Base-by-base conservation (phyloP, 2,113 vertebrate species). In the Microcebus ravelobensis region DNA sequence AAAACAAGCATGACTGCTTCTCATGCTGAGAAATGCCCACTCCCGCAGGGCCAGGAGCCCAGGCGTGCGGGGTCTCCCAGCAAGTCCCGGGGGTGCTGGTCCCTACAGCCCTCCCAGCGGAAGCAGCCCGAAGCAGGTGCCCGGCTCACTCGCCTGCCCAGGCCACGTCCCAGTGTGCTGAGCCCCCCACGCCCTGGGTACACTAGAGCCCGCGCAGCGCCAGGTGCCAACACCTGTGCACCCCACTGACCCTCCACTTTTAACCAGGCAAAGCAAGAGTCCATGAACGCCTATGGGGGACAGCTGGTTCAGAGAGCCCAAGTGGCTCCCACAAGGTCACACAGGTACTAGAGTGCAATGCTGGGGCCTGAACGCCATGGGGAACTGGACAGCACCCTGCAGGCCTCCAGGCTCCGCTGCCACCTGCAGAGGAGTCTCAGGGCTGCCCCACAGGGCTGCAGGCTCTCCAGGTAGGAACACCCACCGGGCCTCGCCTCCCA, bases 51-150 rank as follows among this genome's bases (percentile, higher is more conserved):
- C 50, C 36, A 27, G 45, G 21, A 31, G 36, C 0, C 36, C 23
- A 4, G 0, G 23, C 10, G 1, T 0, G 7, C 71, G 7, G 65
- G 27, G 23, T 9, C 57, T 34, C 55, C 0, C 0, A 48, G 65
- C 45, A 25, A 52, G 42, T 39, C 57, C n/a, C 17, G 18, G n/a
- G 21, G 31, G 21, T 15, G 87, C 45, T 27, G 57, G 34, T 17
- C 21, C 23, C 11, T 11, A 52, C 18, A 1, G 14, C 48, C 18
- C 45, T 10, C 2, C 29, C 34, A 9, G 48, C 29, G 61, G 63
- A 11, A 36, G 67, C 12, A 5, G 39, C 55, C 39, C 25, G 17
- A 27, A 63, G 7, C 9, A 5, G 18, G 55, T 1, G 8, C 18
- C 1, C 1, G 34, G 77, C 61, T 25, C 70, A 76, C 86, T 20